These are phyloP conservation scores for Hydrolagus affinis DNA, from an alignment of 2,113 vertebrate species.

Conservation along the genomic window DNA sequence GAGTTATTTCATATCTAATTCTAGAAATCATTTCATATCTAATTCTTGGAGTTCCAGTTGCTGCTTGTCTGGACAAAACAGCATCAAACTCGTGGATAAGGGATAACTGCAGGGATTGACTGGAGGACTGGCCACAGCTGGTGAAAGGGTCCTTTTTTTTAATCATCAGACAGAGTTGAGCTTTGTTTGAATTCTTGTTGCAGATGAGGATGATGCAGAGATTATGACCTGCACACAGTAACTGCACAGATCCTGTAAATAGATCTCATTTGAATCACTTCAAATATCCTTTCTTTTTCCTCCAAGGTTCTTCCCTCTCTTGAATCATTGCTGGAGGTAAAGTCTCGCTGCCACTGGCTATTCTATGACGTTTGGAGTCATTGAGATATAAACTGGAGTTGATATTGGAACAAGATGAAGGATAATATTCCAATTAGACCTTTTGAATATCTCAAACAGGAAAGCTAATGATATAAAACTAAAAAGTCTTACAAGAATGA, in stretches of 20 bases:
- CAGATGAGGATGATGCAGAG: conserved; percentile 26
- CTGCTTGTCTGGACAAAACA: conserved; percentile 11
- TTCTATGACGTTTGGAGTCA: too few species aligned
- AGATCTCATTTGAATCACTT: conserved; percentile 17
- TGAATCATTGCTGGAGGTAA: too few species aligned
- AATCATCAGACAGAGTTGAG: conserved; percentile 10
- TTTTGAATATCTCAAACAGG: too few species aligned
- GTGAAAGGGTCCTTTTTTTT: conserved; percentile 22
- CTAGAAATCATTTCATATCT: conserved; percentile 9
- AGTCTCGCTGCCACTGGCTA: too few species aligned
- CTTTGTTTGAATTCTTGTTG: conserved; percentile 31
- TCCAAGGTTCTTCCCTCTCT: too few species aligned
- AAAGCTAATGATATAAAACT: too few species aligned
- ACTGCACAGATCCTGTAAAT: conserved; percentile 26
- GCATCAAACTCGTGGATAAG: background rate
- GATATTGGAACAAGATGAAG: too few species aligned
- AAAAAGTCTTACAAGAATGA: too few species aligned
- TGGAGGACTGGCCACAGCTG: background rate
- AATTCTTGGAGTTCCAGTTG: conserved; percentile 9
- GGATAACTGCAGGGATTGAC: conserved; percentile 10
- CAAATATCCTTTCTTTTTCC: too few species aligned
- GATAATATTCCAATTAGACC: too few species aligned
- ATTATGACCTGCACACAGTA: conserved; percentile 26
- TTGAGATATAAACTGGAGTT: too few species aligned
- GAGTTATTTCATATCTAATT: background rate